Base-by-base conservation (phyloP, 2,113 vertebrate species). In the Hylia prasina region DNA sequence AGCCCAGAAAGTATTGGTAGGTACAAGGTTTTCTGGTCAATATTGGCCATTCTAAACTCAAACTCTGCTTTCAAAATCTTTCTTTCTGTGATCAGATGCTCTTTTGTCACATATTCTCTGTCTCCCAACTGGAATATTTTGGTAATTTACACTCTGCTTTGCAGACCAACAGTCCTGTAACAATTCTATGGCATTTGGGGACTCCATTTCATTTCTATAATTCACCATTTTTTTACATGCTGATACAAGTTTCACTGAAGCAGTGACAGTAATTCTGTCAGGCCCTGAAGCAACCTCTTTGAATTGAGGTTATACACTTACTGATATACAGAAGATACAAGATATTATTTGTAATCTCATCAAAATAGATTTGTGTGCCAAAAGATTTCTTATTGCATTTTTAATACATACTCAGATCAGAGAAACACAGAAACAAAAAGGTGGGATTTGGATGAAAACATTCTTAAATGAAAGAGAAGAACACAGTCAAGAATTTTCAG, bases 161-260 rank as follows among this genome's bases (percentile, higher is more conserved):
- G 40, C n/a, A 89, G 48, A 63, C 33, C 14, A 60, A 56, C 13
- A 40, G 11, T 35, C 10, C 51, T 39, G 37, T 54, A 86, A 83
- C 10, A 53, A 48, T 57, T 47, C 11, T 35, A 12, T 15, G 11
- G 31, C 0, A 4, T 77, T 45, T 57, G 7, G 7, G 16, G 19
- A 53, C 20, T 84, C 13, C 6, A 12, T 69, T 66, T 86, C 6
- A 2, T 30, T 69, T 39, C 28, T 61, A 16, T 16, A 37, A 45
- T 69, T n/a, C 10, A 69, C 28, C 10, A 0, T 28, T 64, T 88
- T 90, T 64, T 92, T 7, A 45, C 0, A 0, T 33, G 30, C 10
- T 72, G 21, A 65, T 64, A 23, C 9, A 76, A 64, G 44, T 76
- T 71, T 51, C 45, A 40, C 13, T 60, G 14, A 85, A 90, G 25